Conservation (phyloP, 2,113 vertebrate species). For the Nematolebias whitei region DNA sequence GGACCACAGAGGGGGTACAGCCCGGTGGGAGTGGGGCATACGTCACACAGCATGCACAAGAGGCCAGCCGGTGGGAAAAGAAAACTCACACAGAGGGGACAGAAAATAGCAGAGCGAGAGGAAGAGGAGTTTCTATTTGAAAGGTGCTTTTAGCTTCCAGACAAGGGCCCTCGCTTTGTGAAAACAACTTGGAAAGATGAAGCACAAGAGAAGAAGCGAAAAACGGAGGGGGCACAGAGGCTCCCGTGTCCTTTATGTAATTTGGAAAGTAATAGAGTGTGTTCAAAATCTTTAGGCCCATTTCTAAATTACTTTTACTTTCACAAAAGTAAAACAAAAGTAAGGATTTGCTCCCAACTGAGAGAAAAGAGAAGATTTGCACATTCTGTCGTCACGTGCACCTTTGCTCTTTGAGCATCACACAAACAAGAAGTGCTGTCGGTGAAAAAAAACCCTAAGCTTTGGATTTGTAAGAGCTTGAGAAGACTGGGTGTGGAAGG, state of each 20-base stretch:
- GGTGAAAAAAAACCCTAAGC: slow-evolving; percentile 14
- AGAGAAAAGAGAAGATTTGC: slow-evolving; percentile 37
- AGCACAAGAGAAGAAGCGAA: slow-evolving; percentile 46
- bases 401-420: slow-evolving; percentile 41
- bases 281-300: slow-evolving; percentile 64
- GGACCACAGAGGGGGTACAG: slow-evolving; percentile 69
- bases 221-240: slow-evolving; percentile 50
- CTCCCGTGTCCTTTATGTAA: slow-evolving; percentile 65
- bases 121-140: slow-evolving; percentile 68
- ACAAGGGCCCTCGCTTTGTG: slow-evolving; percentile 66
- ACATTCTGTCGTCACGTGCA: slow-evolving; percentile 52
- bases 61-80: slow-evolving; percentile 70
- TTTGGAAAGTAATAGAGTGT: slow-evolving; percentile 52
- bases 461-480: slow-evolving; percentile 33
- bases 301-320: slow-evolving; percentile 52
- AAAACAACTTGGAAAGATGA: slow-evolving; percentile 45
- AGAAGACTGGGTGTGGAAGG: slow-evolving; percentile 17
- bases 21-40: slow-evolving; percentile 69
- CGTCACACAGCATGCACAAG: slow-evolving; percentile 70
- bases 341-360: slow-evolving; percentile 47
- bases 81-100: slow-evolving; percentile 54
- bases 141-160: slow-evolving; percentile 68
- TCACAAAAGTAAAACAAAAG: slow-evolving; percentile 30
- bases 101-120: slow-evolving; percentile 57
- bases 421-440: slow-evolving; percentile 23